Evolutionary conservation across 2,888 invertebrate species (phyloP).

Genomic region (Troglohyphantes excavatus): DNA sequence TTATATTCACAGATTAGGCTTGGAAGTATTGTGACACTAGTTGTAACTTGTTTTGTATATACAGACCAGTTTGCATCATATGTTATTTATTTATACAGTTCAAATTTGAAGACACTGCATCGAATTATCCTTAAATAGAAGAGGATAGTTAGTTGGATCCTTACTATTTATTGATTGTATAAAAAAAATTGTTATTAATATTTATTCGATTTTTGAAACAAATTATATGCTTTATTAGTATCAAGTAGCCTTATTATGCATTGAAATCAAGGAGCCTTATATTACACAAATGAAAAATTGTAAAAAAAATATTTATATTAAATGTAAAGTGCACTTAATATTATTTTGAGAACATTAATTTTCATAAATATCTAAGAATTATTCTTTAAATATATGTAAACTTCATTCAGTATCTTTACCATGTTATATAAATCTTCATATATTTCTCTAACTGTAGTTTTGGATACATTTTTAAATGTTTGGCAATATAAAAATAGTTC

Average conservation of each 20-base stretch:
- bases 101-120: not conserved
- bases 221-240: not conserved
- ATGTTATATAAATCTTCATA: no score
- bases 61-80: slow-evolving; percentile 7
- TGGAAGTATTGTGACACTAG: not conserved
- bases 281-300: not conserved
- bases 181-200: not conserved
- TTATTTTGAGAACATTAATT: no score
- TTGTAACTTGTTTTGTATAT: slow-evolving; percentile 31
- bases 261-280: not conserved
- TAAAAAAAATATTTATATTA: not conserved
- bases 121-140: not conserved
- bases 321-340: no score
- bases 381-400: no score
- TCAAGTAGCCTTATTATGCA: not conserved
- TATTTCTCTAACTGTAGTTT: no score
- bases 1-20: no score
- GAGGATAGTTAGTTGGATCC: not conserved
- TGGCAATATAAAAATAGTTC: no score
- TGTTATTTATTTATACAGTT: slow-evolving; percentile 33
- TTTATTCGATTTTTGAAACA: not conserved
- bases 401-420: no score
- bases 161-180: not conserved
- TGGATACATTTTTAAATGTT: no score
- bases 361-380: no score